Conservation (phyloP, 2,888 invertebrate genomes). For the Sepiola atlantica region DNA sequence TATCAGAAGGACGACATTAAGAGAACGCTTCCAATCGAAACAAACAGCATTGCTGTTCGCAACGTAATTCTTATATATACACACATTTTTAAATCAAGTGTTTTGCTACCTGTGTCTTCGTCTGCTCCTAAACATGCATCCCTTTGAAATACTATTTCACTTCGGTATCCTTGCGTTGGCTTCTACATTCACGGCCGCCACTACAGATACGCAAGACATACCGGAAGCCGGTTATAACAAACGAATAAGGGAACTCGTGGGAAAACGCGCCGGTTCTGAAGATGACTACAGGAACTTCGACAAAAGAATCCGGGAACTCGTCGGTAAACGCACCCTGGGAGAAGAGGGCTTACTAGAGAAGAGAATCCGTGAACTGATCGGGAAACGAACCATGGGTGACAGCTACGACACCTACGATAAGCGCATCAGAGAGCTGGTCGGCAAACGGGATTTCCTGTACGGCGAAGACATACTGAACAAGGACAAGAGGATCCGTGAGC, state of each 20-base stretch:
- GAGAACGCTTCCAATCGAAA: background rate
- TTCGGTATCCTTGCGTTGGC: background rate
- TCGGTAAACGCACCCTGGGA: background rate
- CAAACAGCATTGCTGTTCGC: background rate
- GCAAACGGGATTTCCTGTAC: constrained; percentile 24
- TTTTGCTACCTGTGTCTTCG: background rate
- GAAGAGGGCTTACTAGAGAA: background rate
- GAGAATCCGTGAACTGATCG: constrained; percentile 33
- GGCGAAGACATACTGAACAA: background rate
- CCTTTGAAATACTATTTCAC: background rate
- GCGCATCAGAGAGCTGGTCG: constrained; percentile 8
- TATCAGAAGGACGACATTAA: background rate
- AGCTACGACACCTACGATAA: background rate
- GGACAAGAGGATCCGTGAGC: constrained; percentile 22
- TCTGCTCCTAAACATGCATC: background rate
- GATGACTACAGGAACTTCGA: constrained; percentile 4
- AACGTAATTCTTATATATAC: too few species aligned
- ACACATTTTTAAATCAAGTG: background rate
- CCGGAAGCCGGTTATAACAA: background rate
- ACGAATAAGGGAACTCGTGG: constrained; percentile 24
- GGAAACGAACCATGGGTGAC: background rate
- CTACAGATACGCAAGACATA: background rate
- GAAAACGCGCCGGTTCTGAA: background rate
- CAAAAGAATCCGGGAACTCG: constrained; percentile 32
- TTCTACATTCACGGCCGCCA: background rate